These are phyloP conservation scores for Serinus canaria DNA, from an alignment of 2,113 vertebrate species.

Conservation along the genomic window DNA sequence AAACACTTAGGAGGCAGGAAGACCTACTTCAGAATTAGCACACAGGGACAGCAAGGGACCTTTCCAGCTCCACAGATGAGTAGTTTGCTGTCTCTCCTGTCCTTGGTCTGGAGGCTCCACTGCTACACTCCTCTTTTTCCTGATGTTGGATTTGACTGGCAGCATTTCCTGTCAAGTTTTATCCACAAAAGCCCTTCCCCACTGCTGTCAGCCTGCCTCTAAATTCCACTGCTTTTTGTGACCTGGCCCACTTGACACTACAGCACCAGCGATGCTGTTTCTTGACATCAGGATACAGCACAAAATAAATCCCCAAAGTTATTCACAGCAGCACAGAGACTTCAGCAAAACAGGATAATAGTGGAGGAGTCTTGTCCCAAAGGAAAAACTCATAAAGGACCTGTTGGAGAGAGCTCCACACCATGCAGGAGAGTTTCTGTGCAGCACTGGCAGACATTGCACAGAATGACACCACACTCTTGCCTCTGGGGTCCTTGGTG, in stretches of 20 bases:
- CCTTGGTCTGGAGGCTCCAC: neutral
- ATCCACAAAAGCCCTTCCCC: neutral
- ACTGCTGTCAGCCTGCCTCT: neutral
- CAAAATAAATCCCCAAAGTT: neutral
- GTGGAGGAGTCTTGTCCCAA: neutral
- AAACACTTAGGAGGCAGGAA: neutral
- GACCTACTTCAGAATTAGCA: neutral
- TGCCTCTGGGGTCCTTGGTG: neutral
- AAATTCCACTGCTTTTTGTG: rapidly evolving
- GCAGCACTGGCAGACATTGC: neutral
- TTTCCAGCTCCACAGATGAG: neutral
- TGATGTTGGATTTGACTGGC: neutral
- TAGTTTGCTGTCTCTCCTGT: neutral
- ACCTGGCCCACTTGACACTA: neutral
- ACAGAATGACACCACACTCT: neutral
- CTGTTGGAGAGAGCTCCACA: neutral
- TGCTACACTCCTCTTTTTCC: neutral
- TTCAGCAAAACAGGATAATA: neutral
- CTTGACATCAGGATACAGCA: neutral
- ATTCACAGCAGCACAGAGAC: neutral
- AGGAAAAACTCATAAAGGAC: neutral
- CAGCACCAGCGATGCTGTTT: neutral
- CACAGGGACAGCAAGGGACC: neutral
- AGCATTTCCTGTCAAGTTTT: neutral
- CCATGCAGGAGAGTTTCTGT: neutral